A percentile compares a stretch with the other conserved stretches of the same genome.
Evolutionary conservation across 1,140 invertebrate species (phyloP).

Genomic region (Sitobion miscanthi): DNA sequence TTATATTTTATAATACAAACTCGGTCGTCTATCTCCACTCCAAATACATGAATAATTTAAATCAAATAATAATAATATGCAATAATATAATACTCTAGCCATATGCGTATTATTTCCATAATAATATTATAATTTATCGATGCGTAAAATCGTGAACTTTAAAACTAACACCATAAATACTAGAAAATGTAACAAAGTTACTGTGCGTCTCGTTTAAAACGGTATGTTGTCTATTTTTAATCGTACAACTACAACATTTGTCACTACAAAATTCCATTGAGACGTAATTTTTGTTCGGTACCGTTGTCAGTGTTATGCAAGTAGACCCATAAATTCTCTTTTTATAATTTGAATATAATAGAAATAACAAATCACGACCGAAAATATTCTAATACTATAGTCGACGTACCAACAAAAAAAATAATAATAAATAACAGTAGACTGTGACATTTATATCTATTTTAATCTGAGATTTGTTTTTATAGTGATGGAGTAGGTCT

Average conservation of each 20-base stretch:
- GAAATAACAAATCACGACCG: background rate
- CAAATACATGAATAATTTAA: slow-evolving; percentile 10
- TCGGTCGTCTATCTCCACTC: background rate
- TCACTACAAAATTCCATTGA: background rate
- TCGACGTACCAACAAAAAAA: too few relatives aligned
- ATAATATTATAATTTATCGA: background rate
- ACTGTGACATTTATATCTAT: background rate
- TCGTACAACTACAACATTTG: background rate
- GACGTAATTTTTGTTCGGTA: background rate
- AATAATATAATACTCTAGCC: background rate
- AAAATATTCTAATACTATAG: background rate
- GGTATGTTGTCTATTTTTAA: background rate
- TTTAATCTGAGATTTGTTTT: background rate
- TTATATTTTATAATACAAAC: background rate
- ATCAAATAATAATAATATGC: background rate
- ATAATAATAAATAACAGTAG: background rate
- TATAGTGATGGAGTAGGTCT: background rate
- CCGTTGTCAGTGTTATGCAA: background rate
- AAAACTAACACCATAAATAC: background rate
- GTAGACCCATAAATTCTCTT: background rate
- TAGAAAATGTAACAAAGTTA: background rate
- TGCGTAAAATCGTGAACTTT: background rate
- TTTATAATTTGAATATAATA: background rate
- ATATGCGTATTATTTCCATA: background rate
- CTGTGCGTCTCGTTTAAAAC: background rate